Evolutionary conservation across 2,888 invertebrate species (phyloP).

Genomic region (Rhimphoctona megacephalus): DNA sequence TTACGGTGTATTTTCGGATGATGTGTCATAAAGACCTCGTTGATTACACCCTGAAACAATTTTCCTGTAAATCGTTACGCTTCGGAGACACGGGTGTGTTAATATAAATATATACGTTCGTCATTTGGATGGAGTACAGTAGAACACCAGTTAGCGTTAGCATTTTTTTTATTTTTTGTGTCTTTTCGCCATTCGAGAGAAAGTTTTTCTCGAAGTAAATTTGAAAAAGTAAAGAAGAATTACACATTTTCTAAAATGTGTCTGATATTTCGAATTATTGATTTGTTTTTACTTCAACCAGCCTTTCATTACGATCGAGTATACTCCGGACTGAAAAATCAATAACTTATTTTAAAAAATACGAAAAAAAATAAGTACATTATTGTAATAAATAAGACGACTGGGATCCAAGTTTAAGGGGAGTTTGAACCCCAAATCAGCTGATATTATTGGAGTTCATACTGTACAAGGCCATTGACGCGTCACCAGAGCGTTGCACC

Average conservation of each 20-base stretch:
- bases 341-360: not conserved
- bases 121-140: conserved; percentile 21
- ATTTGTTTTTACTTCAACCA: not conserved
- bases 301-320: not conserved
- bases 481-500: conserved; percentile 73
- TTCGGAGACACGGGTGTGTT: conserved; percentile 15
- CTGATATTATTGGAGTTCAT: not conserved
- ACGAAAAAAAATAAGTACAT: not conserved
- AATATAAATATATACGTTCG: not conserved
- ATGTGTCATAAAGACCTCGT: conserved; percentile 15
- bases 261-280: not conserved
- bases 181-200: not conserved
- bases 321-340: not conserved
- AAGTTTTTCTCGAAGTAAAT: not conserved
- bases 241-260: no score
- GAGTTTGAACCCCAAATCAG: not conserved
- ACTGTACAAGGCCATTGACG: conserved; percentile 75
- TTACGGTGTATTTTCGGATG: not conserved
- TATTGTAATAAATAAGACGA: not conserved
- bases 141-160: not conserved
- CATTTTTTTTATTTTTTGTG: not conserved
- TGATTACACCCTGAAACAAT: conserved; percentile 2
- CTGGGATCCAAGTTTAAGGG: not conserved
- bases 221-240: no score
- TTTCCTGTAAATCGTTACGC: conserved; percentile 17